These are phyloP conservation scores for Spisula solida DNA, from an alignment of 2,888 invertebrate genomes.

Conservation along the genomic window DNA sequence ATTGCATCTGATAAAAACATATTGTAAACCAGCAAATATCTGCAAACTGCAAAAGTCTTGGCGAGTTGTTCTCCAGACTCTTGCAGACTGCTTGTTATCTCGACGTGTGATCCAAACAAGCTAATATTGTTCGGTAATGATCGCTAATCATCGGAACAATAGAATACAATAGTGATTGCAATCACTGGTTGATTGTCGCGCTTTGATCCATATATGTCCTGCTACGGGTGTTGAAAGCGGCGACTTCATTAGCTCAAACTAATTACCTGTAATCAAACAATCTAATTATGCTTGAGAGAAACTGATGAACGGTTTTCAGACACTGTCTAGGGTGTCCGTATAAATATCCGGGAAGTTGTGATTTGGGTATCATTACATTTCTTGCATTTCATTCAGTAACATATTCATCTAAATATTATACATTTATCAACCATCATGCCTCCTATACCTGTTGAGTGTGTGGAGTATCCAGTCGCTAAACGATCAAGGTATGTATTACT, in stretches of 20 bases:
- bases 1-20: not conserved
- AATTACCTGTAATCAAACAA: slow-evolving; percentile 36
- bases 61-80: not conserved
- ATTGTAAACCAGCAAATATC: not conserved
- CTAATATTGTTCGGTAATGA: not conserved
- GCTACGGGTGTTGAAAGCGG: slow-evolving; percentile 10
- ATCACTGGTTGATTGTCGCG: not conserved
- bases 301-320: slow-evolving; percentile 35
- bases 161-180: not conserved
- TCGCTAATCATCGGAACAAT: not conserved
- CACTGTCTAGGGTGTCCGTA: not conserved
- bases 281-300: not conserved
- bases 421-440: not conserved
- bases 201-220: not conserved
- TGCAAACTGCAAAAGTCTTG: not conserved
- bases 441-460: slow-evolving; percentile 34
- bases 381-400: not conserved
- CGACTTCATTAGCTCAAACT: slow-evolving; percentile 39
- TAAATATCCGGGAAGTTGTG: not conserved
- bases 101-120: not conserved
- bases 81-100: not conserved
- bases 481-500: slow-evolving; percentile 14
- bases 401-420: not conserved
- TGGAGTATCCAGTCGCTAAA: slow-evolving; percentile 1
- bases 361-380: not conserved